Percentiles rank a stretch among this genome's conserved stretches.
phyloP scores from a whole-genome alignment of 1,140 invertebrate species.

The Doryteuthis pealeii region DNA sequence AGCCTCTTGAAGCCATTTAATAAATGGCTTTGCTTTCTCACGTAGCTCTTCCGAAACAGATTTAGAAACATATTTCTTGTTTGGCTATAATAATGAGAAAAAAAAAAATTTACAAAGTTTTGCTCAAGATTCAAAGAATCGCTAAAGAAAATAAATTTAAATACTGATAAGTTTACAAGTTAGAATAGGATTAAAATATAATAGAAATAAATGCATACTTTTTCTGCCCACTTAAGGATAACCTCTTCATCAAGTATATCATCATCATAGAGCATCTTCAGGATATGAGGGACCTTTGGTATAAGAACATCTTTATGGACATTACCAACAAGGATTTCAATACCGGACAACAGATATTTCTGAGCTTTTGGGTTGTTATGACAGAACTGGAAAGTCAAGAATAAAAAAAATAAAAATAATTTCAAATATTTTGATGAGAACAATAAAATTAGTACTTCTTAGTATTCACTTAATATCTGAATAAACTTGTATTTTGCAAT shows the following conservation, averaged over 20 bases:
- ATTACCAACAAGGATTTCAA: slow-evolving; percentile 86
- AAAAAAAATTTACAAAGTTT: too few relatives aligned
- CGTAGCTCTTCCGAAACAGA: slow-evolving; percentile 91
- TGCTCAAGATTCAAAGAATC: too few relatives aligned
- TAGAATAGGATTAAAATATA: not conserved
- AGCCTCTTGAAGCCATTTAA: slow-evolving; percentile 96
- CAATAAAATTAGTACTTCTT: too few relatives aligned
- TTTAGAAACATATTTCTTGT: slow-evolving; percentile 91
- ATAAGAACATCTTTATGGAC: slow-evolving; percentile 79
- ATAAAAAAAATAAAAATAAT: too few relatives aligned
- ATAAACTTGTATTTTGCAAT: too few relatives aligned
- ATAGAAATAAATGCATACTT: slow-evolving; percentile 65
- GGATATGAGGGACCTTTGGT: slow-evolving; percentile 83
- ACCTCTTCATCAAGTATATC: slow-evolving; percentile 94
- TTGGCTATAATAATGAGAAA: slow-evolving; percentile 52
- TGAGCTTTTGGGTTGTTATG: slow-evolving; percentile 88
- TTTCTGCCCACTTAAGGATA: slow-evolving; percentile 67
- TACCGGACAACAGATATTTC: slow-evolving; percentile 90
- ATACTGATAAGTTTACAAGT: not conserved
- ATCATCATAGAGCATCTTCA: slow-evolving; percentile 91
- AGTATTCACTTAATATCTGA: too few relatives aligned
- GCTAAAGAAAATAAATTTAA: not conserved
- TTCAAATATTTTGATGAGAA: too few relatives aligned
- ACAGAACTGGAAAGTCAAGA: slow-evolving; percentile 88
- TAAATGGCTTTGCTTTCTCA: slow-evolving; percentile 86